Evolutionary conservation across 2,888 invertebrate species (phyloP).

Genomic region (Drosophila falleni): DNA sequence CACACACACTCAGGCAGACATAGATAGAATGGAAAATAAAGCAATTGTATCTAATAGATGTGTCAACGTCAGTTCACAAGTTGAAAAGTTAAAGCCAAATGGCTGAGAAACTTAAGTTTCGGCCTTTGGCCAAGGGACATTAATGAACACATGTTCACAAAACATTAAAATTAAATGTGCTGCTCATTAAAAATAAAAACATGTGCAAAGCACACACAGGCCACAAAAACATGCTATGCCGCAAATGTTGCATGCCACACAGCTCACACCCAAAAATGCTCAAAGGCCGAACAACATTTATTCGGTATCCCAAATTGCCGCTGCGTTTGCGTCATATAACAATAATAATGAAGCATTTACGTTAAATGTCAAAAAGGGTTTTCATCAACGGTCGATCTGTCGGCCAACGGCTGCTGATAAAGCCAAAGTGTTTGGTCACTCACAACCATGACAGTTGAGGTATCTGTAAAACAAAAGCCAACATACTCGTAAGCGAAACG

Average conservation of each 20-base stretch:
- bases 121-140: constrained; percentile 42
- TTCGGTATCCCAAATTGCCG: constrained; percentile 20
- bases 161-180: constrained; percentile 76
- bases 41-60: constrained; percentile 52
- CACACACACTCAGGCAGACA: constrained; percentile 10
- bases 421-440: constrained; percentile 74
- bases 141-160: constrained; percentile 77
- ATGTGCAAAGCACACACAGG: constrained; percentile 49
- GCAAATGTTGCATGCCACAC: constrained; percentile 39
- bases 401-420: constrained; percentile 44
- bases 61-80: constrained; percentile 21
- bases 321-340: constrained; percentile 55
- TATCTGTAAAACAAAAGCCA: constrained; percentile 64
- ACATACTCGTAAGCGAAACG: constrained; percentile 29
- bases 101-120: constrained; percentile 27
- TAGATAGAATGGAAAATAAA: constrained; percentile 9
- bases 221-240: constrained; percentile 30
- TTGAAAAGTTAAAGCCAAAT: constrained; percentile 25
- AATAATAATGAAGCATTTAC: constrained; percentile 79
- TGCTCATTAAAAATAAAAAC: constrained; percentile 75
- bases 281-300: constrained; percentile 27
- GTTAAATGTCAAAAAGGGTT: constrained; percentile 73
- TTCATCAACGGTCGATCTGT: constrained; percentile 50
- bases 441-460: constrained; percentile 19
- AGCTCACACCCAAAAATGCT: constrained; percentile 10